Conservation (phyloP, 2,888 invertebrate species). For the Xestoiulus laeticollis region DNA sequence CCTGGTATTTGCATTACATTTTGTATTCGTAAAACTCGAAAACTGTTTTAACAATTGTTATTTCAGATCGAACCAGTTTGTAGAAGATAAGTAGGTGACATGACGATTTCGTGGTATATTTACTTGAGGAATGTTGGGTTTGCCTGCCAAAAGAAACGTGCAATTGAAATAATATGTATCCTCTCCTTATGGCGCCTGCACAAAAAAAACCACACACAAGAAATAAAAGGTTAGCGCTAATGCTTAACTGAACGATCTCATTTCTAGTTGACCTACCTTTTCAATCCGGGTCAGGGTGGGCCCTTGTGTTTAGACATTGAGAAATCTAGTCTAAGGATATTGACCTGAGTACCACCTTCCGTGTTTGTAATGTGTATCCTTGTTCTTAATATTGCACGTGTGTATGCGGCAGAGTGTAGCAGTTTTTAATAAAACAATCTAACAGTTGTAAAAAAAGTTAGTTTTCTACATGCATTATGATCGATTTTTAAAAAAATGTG, state of each 20-base stretch:
- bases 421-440: not conserved
- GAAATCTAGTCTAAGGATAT: constrained; percentile 13
- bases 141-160: not conserved
- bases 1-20: too few species aligned
- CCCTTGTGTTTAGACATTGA: not conserved
- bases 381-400: not conserved
- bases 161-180: not conserved
- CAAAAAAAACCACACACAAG: not conserved
- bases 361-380: not conserved
- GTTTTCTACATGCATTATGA: not conserved
- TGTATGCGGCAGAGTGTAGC: not conserved
- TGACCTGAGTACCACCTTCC: not conserved
- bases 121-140: not conserved
- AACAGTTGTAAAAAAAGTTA: not conserved
- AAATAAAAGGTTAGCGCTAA: not conserved
- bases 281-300: constrained; percentile 4
- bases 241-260: not conserved
- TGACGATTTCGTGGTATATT: constrained; percentile 5
- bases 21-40: not conserved
- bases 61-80: not conserved
- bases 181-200: not conserved
- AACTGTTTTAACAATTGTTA: not conserved
- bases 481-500: not conserved
- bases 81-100: not conserved
- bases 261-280: constrained; percentile 2